Conservation (phyloP, 2,888 invertebrate species). For the Microplitis deprimator region DNA sequence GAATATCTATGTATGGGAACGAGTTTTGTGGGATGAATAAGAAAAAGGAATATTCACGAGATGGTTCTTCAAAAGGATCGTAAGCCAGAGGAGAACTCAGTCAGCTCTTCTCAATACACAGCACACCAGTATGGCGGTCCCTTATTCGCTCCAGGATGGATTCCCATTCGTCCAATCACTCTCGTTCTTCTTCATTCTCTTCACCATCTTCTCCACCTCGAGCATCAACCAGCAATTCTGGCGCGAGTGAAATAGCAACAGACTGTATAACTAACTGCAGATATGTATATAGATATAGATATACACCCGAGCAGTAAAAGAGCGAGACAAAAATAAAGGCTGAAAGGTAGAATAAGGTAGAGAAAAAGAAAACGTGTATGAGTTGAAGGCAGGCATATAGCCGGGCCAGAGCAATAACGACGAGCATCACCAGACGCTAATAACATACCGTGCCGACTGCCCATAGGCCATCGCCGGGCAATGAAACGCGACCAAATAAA, state of each 20-base stretch:
- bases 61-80: conserved; percentile 27
- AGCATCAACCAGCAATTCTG: conserved; percentile 32
- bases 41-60: conserved; percentile 37
- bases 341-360: conserved; percentile 40
- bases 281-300: neutral
- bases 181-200: conserved; percentile 54
- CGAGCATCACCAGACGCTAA: conserved; percentile 71
- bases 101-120: neutral
- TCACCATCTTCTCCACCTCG: conserved; percentile 37
- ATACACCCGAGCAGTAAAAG: neutral
- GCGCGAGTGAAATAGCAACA: conserved; percentile 19
- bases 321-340: conserved; percentile 50
- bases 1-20: conserved; percentile 23
- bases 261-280: neutral
- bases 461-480: conserved; percentile 70
- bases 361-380: conserved; percentile 50
- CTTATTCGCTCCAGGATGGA: conserved; percentile 52
- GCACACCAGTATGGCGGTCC: conserved; percentile 58
- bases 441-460: conserved; percentile 70
- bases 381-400: conserved; percentile 58
- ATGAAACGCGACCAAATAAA: conserved; percentile 70
- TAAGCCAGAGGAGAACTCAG: conserved; percentile 17
- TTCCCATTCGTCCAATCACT: conserved; percentile 64
- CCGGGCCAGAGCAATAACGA: conserved; percentile 68
- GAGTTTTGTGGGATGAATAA: conserved; percentile 30